Evolutionary conservation across 2,113 vertebrate genomes (phyloP).

Genomic region (Perccottus glenii): DNA sequence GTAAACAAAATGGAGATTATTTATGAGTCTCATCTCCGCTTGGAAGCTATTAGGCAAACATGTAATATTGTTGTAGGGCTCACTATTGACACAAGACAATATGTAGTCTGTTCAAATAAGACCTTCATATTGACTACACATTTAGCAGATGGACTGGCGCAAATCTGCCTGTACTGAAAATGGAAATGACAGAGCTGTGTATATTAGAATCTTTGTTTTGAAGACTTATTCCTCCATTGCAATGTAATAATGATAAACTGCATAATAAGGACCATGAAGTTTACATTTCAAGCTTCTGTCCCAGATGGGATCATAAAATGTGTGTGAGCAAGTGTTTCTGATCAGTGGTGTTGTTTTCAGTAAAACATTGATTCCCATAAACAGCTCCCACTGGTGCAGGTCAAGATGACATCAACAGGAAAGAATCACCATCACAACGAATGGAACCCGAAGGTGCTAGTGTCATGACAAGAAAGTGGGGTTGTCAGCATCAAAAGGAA

Average conservation of each 20-base stretch:
- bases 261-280: not conserved
- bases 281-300: constrained; percentile 3
- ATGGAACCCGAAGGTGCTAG: constrained; percentile 32
- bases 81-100: constrained; percentile 17
- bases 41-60: constrained; percentile 41
- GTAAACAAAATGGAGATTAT: constrained; percentile 49
- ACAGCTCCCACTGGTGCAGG: constrained; percentile 21
- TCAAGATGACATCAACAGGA: constrained; percentile 61
- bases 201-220: constrained; percentile 6
- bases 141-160: constrained; percentile 22
- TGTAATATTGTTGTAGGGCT: constrained; percentile 41
- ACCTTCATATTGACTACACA: constrained; percentile 1
- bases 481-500: constrained; percentile 42
- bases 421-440: constrained; percentile 47
- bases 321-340: constrained; percentile 24
- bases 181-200: not conserved
- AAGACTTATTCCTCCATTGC: constrained; percentile 12
- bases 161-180: not conserved
- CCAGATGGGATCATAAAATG: constrained; percentile 12
- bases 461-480: constrained; percentile 21
- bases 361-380: constrained; percentile 32
- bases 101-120: constrained; percentile 16
- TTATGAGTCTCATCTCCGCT: constrained; percentile 43
- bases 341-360: constrained; percentile 31
- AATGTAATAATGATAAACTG: constrained; percentile 18